Evolutionary conservation across 2,797 vertebrate genomes (phyloP).

Genomic region (Falco naumanni): DNA sequence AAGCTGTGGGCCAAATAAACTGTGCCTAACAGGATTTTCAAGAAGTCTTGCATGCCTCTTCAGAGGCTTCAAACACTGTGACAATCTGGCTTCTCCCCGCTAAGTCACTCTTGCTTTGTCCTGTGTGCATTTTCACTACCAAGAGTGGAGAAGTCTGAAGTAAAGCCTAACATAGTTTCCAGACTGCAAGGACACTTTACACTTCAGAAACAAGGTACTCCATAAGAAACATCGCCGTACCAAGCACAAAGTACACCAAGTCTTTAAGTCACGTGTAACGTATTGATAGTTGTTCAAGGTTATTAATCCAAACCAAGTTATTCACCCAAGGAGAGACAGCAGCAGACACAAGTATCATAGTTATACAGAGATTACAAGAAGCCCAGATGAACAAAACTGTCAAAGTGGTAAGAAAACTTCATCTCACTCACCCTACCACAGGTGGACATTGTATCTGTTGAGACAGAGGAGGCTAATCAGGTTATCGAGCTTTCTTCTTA

Average conservation of each 20-base stretch:
- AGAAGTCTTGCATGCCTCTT: neutral
- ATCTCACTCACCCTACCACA: neutral
- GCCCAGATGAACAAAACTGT: neutral
- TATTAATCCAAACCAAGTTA: neutral
- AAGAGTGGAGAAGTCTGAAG: neutral
- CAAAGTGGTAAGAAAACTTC: neutral
- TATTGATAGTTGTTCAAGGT: neutral
- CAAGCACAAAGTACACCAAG: neutral
- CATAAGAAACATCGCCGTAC: neutral
- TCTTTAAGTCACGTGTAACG: neutral
- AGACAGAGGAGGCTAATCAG: neutral
- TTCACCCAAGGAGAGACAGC: neutral
- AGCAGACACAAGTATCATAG: neutral
- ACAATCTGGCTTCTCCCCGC: neutral
- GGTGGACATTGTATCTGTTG: neutral
- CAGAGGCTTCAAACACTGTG: neutral
- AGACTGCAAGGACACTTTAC: neutral
- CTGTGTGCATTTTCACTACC: neutral
- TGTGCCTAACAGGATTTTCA: conserved; percentile 39
- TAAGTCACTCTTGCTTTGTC: neutral
- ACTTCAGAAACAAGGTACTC: neutral
- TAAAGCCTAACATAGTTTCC: neutral
- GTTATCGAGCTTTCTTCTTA: neutral
- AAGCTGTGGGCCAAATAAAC: conserved; percentile 22
- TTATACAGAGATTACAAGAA: neutral